Evolutionary conservation across 2,113 vertebrate genomes (phyloP), one percentile per base, ranked within the genome.

Genomic region (Emydura subglobosa): DNA sequence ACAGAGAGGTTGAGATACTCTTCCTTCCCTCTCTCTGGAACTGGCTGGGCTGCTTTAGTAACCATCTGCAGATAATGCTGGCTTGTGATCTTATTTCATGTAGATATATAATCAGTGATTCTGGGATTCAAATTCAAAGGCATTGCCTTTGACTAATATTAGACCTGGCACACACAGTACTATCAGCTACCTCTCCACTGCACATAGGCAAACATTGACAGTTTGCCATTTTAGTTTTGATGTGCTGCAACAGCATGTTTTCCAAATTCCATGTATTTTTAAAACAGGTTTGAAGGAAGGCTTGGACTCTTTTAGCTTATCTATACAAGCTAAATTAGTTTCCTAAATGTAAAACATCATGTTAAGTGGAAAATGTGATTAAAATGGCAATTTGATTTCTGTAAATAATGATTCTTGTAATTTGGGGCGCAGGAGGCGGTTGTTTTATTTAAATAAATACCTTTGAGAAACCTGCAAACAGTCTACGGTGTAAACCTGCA

Each of bases 401-500:
- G 4, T n/a, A 17, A 42, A 17, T 42, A 24, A 10, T 78, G 54
- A 44, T 21, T 24, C 54, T 61, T 27, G 55, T 51, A 39, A 68
- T 57, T 22, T 49, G 55, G 31, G 79, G 31, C 47, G 79, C 47
- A 68, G 68, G 51, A 55, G 80, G n/a, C 51, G 25, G 8, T 61
- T 84, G 34, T 82, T 88, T 85, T 85, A 53, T 81, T 87, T n/a
- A 59, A 61, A 21, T 44, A 29, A 34, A 34, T 12, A 10, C 42
- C 5, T 49, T 53, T 25, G 21, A n/a, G 42, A 76, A 50, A 50
- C 27, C 42, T 44, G 34, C 21, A 5, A 44, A 19, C 53, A 12
- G 31, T 49, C 39, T 19, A 2, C 54, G 83, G 65, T 79, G 53
- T 85, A 31, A 89, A 93, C 91, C 88, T 94, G 87, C 82, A 93